These are phyloP conservation scores for Montipora sp. DNA, from an alignment of 64 coral and sea anemone species.

Conservation along the genomic window DNA sequence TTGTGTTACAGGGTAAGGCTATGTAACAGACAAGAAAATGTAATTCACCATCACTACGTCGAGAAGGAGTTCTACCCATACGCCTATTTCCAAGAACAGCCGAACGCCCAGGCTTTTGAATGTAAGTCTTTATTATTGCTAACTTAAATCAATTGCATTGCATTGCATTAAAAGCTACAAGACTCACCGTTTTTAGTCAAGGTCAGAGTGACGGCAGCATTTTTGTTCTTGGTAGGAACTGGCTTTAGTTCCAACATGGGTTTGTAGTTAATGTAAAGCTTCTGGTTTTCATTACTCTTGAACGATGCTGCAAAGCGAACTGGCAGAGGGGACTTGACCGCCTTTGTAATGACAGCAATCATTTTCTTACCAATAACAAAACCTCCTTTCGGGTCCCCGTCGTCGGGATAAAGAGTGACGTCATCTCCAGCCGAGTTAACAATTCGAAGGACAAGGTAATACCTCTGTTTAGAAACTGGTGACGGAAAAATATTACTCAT, in stretches of 20 bases:
- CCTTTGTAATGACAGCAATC: constrained; percentile 56
- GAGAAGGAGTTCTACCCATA: too few relatives aligned
- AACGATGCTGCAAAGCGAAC: constrained; percentile 37
- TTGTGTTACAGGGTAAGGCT: too few relatives aligned
- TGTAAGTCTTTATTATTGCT: too few relatives aligned
- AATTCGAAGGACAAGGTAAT: constrained; percentile 38
- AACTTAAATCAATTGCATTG: too few relatives aligned
- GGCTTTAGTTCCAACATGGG: constrained; percentile 55
- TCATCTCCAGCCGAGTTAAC: constrained; percentile 26
- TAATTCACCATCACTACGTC: too few relatives aligned
- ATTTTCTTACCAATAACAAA: constrained; percentile 30
- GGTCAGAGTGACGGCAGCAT: constrained; percentile 45
- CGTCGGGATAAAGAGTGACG: neutral
- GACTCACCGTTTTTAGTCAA: constrained; percentile 53
- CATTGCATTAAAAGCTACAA: too few relatives aligned
- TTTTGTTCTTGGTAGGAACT: constrained; percentile 6
- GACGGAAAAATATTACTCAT: neutral
- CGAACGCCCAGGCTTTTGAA: too few relatives aligned
- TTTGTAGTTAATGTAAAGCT: constrained; percentile 76
- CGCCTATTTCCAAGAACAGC: too few relatives aligned
- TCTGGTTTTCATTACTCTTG: constrained; percentile 31
- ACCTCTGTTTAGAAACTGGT: constrained; percentile 29
- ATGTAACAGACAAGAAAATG: too few relatives aligned
- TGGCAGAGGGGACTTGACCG: constrained; percentile 62
- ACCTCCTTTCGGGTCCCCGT: constrained; percentile 19